A percentile compares a stretch with the other conserved stretches of the same genome.
Conservation (phyloP, 1,140 invertebrate genomes). For the Plutomurus gul region DNA sequence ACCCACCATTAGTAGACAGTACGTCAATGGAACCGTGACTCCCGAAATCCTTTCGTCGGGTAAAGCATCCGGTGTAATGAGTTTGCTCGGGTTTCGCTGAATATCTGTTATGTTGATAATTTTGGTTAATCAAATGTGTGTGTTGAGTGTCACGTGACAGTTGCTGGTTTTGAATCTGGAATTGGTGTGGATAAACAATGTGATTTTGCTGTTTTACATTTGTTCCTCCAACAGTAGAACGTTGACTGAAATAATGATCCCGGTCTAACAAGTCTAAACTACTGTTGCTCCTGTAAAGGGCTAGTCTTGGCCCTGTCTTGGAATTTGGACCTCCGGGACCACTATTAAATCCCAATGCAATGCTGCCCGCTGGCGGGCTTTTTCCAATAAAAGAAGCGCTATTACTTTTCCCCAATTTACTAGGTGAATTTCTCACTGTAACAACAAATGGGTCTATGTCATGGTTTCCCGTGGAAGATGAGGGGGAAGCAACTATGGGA, state of each 20-base stretch:
- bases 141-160: not conserved
- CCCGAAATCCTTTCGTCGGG: conserved; percentile 64
- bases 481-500: conserved; percentile 27
- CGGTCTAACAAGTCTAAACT: conserved; percentile 50
- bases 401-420: conserved; percentile 48
- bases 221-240: not conserved
- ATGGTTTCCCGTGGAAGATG: not conserved
- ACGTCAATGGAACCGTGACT: conserved; percentile 72
- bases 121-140: not conserved
- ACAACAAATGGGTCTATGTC: conserved; percentile 48
- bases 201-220: conserved; percentile 14
- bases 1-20: conserved; percentile 67
- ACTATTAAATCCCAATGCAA: not conserved
- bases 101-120: not conserved
- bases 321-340: not conserved
- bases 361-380: conserved; percentile 58
- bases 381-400: conserved; percentile 56
- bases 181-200: not conserved
- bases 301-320: conserved; percentile 50
- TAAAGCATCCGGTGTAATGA: conserved; percentile 48
- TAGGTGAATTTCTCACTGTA: conserved; percentile 51
- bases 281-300: conserved; percentile 49
- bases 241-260: conserved; percentile 45
- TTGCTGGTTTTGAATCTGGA: conserved; percentile 32
- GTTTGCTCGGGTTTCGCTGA: not conserved